phyloP scores from a whole-genome alignment of 2,113 vertebrate species.

The Phylloscopus trochilus region DNA sequence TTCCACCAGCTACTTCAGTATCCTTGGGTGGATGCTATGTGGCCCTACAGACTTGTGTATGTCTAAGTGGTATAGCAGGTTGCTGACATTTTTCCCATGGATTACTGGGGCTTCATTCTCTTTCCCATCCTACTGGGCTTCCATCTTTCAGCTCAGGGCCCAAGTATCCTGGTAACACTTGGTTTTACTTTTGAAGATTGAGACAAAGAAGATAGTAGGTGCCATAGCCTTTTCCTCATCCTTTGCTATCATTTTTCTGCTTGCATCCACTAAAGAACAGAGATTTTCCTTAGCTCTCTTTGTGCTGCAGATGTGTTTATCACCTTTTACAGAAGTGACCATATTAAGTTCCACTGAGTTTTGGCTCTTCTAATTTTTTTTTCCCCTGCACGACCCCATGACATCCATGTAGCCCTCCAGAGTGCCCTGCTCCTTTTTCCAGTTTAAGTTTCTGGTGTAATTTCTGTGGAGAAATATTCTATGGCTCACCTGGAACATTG shows the following conservation, averaged over 20 bases:
- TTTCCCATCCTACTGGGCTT: background rate
- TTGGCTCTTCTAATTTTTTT: background rate
- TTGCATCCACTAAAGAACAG: background rate
- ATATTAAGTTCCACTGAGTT: background rate
- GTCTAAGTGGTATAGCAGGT: background rate
- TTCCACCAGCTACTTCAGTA: background rate
- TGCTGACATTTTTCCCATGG: background rate
- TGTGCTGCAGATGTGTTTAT: background rate
- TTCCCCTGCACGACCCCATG: background rate
- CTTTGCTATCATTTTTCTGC: background rate
- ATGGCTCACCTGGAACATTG: background rate
- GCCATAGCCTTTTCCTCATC: background rate
- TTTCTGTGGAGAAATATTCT: background rate
- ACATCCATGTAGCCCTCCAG: background rate
- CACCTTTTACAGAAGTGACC: background rate
- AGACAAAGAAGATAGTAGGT: background rate
- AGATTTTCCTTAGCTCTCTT: background rate
- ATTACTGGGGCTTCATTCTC: background rate
- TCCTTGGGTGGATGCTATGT: background rate
- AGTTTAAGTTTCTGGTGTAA: background rate
- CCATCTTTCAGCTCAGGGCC: background rate
- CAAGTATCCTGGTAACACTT: background rate
- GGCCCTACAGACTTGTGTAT: background rate
- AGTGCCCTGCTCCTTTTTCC: background rate
- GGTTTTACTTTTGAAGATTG: background rate